Evolutionary conservation across 2,888 invertebrate genomes (phyloP).

Genomic region (Cryptocephalus moraei): DNA sequence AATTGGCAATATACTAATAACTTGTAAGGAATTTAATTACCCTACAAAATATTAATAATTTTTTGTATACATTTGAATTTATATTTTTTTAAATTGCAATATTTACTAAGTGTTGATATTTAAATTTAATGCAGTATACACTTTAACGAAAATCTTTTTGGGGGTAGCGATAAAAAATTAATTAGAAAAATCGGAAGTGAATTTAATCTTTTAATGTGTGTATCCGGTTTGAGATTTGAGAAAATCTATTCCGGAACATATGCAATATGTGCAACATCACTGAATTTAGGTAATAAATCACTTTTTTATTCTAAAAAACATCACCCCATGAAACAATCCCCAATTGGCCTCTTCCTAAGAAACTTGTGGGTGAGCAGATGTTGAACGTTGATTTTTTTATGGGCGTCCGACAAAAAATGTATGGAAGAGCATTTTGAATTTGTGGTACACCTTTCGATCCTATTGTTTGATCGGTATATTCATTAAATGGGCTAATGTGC

Average conservation of each 20-base stretch:
- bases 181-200: slow-evolving; percentile 9
- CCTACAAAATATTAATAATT: too few relatives aligned
- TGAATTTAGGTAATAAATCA: slow-evolving; percentile 18
- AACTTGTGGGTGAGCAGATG: slow-evolving; percentile 25
- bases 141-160: too few relatives aligned
- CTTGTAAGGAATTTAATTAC: too few relatives aligned
- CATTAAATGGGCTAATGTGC: slow-evolving; percentile 16
- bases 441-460: slow-evolving; percentile 2
- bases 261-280: slow-evolving; percentile 25
- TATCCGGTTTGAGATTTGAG: slow-evolving; percentile 23
- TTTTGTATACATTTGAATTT: too few relatives aligned
- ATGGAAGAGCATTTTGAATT: slow-evolving; percentile 14
- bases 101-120: too few relatives aligned
- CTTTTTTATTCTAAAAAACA: slow-evolving; percentile 23
- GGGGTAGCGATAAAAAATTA: too few relatives aligned
- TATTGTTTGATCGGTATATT: slow-evolving; percentile 14
- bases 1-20: too few relatives aligned
- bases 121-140: too few relatives aligned
- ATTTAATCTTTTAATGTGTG: slow-evolving; percentile 17
- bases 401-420: slow-evolving; percentile 11
- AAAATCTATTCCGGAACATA: slow-evolving; percentile 20
- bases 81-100: too few relatives aligned
- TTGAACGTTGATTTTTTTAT: slow-evolving; percentile 5
- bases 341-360: slow-evolving; percentile 17
- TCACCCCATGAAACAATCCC: slow-evolving; percentile 26